These are phyloP conservation scores for Clamator glandarius DNA, from an alignment of 2,797 vertebrate genomes.

Conservation along the genomic window DNA sequence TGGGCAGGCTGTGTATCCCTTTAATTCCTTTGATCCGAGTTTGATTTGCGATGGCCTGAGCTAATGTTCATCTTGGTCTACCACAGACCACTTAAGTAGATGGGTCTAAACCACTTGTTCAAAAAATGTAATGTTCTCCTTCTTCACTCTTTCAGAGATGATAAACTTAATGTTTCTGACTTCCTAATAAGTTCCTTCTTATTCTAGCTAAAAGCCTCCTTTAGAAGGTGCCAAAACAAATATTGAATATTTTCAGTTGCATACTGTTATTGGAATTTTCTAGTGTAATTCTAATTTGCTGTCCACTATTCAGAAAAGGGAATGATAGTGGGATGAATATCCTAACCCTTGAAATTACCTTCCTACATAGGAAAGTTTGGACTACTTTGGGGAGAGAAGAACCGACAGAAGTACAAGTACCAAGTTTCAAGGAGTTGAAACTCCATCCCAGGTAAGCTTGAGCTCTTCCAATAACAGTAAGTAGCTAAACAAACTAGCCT, in stretches of 20 bases:
- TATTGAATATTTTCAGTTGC: not conserved
- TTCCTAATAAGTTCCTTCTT: not conserved
- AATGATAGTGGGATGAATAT: not conserved
- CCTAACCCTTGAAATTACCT: not conserved
- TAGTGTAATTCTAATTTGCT: not conserved
- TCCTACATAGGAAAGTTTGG: conserved; percentile 86
- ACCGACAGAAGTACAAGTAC: conserved; percentile 90
- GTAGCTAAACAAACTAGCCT: not conserved
- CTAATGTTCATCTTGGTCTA: not conserved
- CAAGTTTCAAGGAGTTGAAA: conserved; percentile 97
- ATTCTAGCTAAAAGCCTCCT: not conserved
- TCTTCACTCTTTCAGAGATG: not conserved
- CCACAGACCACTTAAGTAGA: rapidly evolving
- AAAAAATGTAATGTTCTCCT: not conserved
- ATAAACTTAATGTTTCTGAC: not conserved
- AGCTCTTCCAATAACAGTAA: not conserved
- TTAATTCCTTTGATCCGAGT: not conserved
- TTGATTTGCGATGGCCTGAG: not conserved
- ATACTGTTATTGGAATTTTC: not conserved
- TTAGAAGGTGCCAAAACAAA: not conserved
- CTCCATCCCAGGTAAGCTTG: conserved; percentile 91
- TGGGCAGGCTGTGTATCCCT: not conserved
- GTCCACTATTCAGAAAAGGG: rapidly evolving
- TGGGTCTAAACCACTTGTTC: not conserved
- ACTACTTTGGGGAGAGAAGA: conserved; percentile 92